phyloP scores from a whole-genome alignment of 2,888 invertebrate genomes.

The Rotaria socialis region DNA sequence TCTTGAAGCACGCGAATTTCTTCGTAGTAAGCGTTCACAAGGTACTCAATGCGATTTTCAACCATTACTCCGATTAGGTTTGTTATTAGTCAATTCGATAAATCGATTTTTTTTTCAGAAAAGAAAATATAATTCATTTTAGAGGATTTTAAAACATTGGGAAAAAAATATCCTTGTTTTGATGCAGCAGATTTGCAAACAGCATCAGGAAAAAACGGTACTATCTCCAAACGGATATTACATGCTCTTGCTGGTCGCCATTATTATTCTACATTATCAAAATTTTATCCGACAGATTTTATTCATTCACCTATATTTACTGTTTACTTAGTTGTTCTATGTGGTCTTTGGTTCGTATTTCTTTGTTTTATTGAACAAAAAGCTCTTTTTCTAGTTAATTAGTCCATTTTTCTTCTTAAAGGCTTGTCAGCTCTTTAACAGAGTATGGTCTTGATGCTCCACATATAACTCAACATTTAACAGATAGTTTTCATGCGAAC shows the following conservation, averaged over 20 bases:
- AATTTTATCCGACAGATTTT: conserved; percentile 38
- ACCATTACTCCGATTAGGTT: conserved; percentile 38
- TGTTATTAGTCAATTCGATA: neutral
- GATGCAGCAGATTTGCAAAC: conserved; percentile 45
- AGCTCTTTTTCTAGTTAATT: neutral
- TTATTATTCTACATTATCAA: conserved; percentile 19
- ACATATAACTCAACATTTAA: neutral
- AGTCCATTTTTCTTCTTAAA: neutral
- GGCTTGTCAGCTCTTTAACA: conserved; percentile 2
- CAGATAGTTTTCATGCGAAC: neutral
- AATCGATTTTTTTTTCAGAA: neutral
- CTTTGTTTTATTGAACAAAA: neutral
- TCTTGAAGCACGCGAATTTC: conserved; percentile 40
- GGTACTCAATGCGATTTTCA: conserved; percentile 44
- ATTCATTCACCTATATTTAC: conserved; percentile 38
- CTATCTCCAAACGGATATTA: neutral
- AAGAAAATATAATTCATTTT: neutral
- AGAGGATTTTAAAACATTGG: conserved; percentile 40
- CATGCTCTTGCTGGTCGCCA: neutral
- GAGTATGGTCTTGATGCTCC: neutral
- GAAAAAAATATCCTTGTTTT: conserved; percentile 44
- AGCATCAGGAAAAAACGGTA: neutral
- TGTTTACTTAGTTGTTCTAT: conserved; percentile 41
- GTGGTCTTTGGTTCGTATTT: conserved; percentile 41
- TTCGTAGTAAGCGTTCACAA: conserved; percentile 40